phyloP scores from a whole-genome alignment of 2,888 invertebrate genomes.

The Leistus spinibarbis region DNA sequence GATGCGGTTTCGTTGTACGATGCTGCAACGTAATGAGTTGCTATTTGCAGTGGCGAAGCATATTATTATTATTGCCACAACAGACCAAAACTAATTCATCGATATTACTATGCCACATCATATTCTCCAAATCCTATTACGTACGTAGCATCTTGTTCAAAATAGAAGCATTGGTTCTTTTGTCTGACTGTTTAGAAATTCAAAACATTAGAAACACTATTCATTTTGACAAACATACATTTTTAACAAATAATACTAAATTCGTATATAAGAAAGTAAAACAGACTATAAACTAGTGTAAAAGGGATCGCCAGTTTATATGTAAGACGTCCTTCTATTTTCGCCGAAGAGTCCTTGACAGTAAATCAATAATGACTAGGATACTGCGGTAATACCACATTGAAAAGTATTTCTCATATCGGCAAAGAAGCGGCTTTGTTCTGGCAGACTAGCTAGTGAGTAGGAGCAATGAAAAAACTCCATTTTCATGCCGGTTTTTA shows the following conservation, averaged over 20 bases:
- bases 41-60: background rate
- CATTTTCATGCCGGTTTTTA: constrained; percentile 36
- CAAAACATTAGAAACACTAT: no score
- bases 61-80: background rate
- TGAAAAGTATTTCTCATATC: constrained; percentile 35
- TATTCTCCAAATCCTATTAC: no score
- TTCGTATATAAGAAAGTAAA: background rate
- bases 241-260: no score
- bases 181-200: no score
- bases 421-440: constrained; percentile 29
- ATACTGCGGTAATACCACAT: constrained; percentile 16
- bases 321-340: background rate
- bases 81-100: background rate
- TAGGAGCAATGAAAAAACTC: constrained; percentile 30
- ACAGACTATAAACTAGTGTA: background rate
- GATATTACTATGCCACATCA: no score
- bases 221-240: no score
- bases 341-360: constrained; percentile 13
- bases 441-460: constrained; percentile 15
- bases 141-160: no score
- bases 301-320: background rate
- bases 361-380: constrained; percentile 22
- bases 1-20: background rate
- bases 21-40: background rate
- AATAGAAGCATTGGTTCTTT: no score